Evolutionary conservation across 2,113 vertebrate genomes (phyloP), one percentile per base, ranked within the genome.

Genomic region (Stigmatopora nigra): DNA sequence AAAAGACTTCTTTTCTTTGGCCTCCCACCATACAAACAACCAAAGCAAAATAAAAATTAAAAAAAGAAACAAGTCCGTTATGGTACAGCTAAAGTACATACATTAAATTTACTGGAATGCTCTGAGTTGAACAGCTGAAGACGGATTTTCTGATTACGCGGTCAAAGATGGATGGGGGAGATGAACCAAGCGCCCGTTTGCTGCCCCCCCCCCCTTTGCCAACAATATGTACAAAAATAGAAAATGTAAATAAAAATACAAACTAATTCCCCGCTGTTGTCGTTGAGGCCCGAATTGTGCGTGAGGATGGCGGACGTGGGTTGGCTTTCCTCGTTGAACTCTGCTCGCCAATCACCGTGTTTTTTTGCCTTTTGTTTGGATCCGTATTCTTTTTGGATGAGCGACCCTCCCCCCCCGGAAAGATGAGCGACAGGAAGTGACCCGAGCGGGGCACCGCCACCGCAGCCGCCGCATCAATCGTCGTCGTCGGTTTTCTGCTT

Each of bases 171-270:
- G 86, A 41, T 41, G 38, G 38, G 38, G 38, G 38, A 41, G 13
- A 35, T 83, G 86, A 82, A 81, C 86, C 80, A 88, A 90, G 91
- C 89, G 92, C 86, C 91, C 87, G 90, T 93, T 79, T 93, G 92
- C 91, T 41, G 38, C 38, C 38, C 38, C 38, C 2, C 38, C 38
- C 38, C 91, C 88, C 91, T 92, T 92, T 92, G 89, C 85, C 90
- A 95, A 96, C 92, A 95, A 94, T 95, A 97, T 96, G 92, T 96
- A 96, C 94, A 96, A 98, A 97, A 98, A 95, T 95, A 95, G 94
- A 96, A 97, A 98, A 97, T 95, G 94, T 95, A 96, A 97, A 97
- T 94, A 94, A 98, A 98, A 96, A 96, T 95, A 95, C 94, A 95
- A 94, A 95, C 92, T 91, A 94, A 95, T 95, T 92, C 91, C 94